Percentiles rank a stretch among this genome's conserved stretches.
phyloP scores from a whole-genome alignment of 1,140 invertebrate genomes.

The Gryon sp. region DNA sequence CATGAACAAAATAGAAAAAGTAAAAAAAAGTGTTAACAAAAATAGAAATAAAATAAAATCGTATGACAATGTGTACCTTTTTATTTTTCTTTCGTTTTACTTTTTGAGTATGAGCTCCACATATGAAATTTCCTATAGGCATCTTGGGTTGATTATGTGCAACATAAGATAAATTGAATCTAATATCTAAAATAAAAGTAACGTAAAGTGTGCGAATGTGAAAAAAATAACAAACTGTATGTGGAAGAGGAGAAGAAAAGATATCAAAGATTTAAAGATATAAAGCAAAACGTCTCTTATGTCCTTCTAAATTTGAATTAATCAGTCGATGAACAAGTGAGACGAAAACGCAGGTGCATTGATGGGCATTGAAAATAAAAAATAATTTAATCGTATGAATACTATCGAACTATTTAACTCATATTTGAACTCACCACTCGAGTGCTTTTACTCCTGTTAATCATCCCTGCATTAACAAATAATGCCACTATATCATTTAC shows the following conservation, averaged over 20 bases:
- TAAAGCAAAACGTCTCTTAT: no score
- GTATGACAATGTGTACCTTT: conserved; percentile 68
- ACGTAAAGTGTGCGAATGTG: conserved; percentile 9
- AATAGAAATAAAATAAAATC: conserved; percentile 10
- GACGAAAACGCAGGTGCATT: neutral
- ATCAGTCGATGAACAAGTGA: neutral
- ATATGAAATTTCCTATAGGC: conserved; percentile 77
- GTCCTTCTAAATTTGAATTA: neutral
- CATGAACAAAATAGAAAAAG: neutral
- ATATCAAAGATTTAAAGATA: no score
- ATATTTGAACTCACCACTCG: conserved; percentile 50
- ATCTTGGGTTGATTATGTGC: conserved; percentile 67
- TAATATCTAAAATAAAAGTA: conserved; percentile 69
- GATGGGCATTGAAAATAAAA: conserved; percentile 15
- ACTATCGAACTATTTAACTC: conserved; percentile 5
- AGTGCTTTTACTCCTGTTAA: conserved; percentile 56
- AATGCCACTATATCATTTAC: conserved; percentile 47
- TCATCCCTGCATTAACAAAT: conserved; percentile 51
- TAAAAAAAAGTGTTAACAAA: neutral
- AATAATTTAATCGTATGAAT: conserved; percentile 5
- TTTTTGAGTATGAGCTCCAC: conserved; percentile 75
- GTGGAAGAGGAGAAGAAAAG: no score
- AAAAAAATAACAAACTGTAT: neutral
- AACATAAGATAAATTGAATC: conserved; percentile 62
- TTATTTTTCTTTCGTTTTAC: conserved; percentile 76